These are phyloP conservation scores for Turritopsis rubra DNA, from an alignment of 30 jellyfish, hydroid and myxozoan genomes.

Conservation along the genomic window DNA sequence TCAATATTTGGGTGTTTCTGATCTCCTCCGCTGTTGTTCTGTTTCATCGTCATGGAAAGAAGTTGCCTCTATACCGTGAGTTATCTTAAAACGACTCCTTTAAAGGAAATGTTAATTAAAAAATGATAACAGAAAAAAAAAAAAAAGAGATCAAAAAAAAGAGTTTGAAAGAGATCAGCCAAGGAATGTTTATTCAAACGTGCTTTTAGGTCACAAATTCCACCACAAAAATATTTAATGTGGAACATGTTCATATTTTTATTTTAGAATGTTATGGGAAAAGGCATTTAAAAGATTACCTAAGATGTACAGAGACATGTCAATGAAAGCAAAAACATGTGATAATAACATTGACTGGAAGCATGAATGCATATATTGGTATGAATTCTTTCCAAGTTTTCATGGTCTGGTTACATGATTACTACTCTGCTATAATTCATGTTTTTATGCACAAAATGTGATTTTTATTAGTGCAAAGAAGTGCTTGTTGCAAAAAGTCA, in stretches of 20 bases:
- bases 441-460: no score
- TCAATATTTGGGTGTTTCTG: constrained; percentile 20
- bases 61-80: constrained; percentile 17
- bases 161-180: no score
- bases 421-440: no score
- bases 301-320: background rate
- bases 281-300: background rate
- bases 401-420: background rate
- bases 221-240: no score
- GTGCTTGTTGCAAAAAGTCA: background rate
- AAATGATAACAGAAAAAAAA: no score
- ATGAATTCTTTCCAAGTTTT: background rate
- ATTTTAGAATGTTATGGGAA: background rate
- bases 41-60: constrained; percentile 12
- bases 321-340: constrained; percentile 2
- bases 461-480: constrained; percentile 11
- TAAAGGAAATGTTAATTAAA: no score
- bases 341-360: constrained; percentile 4
- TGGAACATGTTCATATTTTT: background rate
- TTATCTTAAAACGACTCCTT: no score
- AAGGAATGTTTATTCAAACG: no score
- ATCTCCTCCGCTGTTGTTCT: constrained; percentile 20
- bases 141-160: no score
- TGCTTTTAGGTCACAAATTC: no score
- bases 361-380: background rate